Conservation (phyloP, 2,797 vertebrate genomes). For the Gephyroberyx darwinii region DNA sequence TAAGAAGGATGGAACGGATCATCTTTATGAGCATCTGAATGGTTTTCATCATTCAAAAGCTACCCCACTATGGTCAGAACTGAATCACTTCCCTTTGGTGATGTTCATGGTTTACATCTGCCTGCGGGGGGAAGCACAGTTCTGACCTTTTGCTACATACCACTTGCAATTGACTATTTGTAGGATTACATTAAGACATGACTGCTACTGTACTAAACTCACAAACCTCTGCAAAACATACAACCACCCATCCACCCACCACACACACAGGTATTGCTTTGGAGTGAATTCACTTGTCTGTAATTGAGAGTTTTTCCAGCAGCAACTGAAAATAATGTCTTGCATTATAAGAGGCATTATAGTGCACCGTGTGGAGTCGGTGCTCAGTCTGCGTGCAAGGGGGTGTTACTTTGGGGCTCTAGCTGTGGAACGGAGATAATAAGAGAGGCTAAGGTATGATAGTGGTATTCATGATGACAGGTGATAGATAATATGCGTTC, state of each 20-base stretch:
- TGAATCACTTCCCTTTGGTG: conserved; percentile 55
- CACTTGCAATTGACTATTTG: conserved; percentile 34
- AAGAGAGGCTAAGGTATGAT: not conserved
- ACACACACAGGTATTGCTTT: conserved; percentile 7
- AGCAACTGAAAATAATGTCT: not conserved
- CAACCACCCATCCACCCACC: not conserved
- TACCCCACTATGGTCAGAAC: conserved; percentile 51
- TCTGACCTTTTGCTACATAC: conserved; percentile 34
- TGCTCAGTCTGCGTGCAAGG: no score
- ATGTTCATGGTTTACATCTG: conserved; percentile 46
- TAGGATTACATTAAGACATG: conserved; percentile 55
- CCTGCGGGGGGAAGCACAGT: conserved; percentile 37
- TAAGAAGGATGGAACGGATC: conserved; percentile 25
- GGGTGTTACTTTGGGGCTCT: not conserved
- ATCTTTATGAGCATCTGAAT: conserved; percentile 46
- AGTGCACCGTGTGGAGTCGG: not conserved
- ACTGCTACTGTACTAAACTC: conserved; percentile 31
- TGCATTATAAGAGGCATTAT: not conserved
- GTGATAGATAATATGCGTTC: not conserved
- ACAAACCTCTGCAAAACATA: conserved; percentile 41
- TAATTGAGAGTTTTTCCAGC: conserved; percentile 18
- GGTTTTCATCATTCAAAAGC: conserved; percentile 40
- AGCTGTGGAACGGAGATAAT: no score
- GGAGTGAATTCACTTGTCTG: conserved; percentile 27
- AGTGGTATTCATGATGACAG: conserved; percentile 5